Base-by-base conservation (phyloP, 2,113 vertebrate species). In the Larimichthys polyactis region DNA sequence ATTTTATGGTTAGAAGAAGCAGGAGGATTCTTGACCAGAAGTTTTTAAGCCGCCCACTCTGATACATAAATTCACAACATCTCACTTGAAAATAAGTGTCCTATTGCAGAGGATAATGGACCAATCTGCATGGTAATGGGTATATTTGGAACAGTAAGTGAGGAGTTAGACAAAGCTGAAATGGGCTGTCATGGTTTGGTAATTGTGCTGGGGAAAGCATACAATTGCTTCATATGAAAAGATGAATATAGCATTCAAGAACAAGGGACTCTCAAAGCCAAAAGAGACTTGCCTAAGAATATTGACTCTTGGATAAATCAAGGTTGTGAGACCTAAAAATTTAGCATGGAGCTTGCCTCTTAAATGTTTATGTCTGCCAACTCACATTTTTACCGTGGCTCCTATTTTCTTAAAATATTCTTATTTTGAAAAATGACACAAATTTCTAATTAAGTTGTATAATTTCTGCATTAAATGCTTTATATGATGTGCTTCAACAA, bases 41-140 rank as follows among this genome's bases (percentile, higher is more conserved):
- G 36, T 81, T 81, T 87, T 36, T 79, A 84, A 78, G 36, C 68
- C 20, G n/a, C 55, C 54, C 64, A 82, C 51, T 65, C n/a, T 65
- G n/a, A 76, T 73, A 63, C 77, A 81, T 49, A 89, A 81, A 81
- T 85, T 80, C 60, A 76, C 72, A 88, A 81, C 82, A 91, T 85
- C 84, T 84, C 86, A 78, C 84, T 88, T 79, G 73, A 87, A 90
- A 86, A 88, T 82, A 82, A 77, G 63, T 85, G 81, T 84, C 84
- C 78, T 81, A 75, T 74, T 84, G 82, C 81, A 82, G 49, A 79
- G 82, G 71, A 90, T 92, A 92, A 92, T 90, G 78, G 86, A 81
- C 79, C 89, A 88, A 93, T 92, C 86, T 91, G 82, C 79, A 92
- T 94, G 76, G 79, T 92, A 92, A 92, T 92, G 79, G 83, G 17